Percentiles rank a stretch among this genome's conserved stretches.
Evolutionary conservation across 2,113 vertebrate genomes (phyloP).

Genomic region (Scomber colias): DNA sequence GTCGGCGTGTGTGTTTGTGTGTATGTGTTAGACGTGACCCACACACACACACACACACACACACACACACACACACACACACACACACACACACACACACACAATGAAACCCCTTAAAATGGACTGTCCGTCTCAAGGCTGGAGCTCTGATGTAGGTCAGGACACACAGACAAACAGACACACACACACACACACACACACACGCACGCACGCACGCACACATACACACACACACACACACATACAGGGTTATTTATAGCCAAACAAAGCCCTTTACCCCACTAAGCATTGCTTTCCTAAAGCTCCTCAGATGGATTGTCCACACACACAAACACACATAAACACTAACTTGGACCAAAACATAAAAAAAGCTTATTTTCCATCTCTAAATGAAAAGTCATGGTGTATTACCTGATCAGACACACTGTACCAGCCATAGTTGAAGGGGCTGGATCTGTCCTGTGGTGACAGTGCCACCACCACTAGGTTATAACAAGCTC

Average conservation of each 20-base stretch:
- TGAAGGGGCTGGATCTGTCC: slow-evolving; percentile 90
- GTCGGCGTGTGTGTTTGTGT: no score
- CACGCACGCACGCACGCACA: slow-evolving; percentile 9
- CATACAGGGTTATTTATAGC: slow-evolving; percentile 75
- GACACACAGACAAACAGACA: neutral
- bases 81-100: slow-evolving; percentile 16
- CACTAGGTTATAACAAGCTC: slow-evolving; percentile 97
- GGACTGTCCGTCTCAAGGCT: slow-evolving; percentile 42
- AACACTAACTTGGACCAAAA: neutral
- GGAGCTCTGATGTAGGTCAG: slow-evolving; percentile 78
- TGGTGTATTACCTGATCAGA: slow-evolving; percentile 89
- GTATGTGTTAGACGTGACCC: neutral
- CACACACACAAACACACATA: neutral
- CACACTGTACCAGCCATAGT: slow-evolving; percentile 96
- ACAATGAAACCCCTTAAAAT: slow-evolving; percentile 27
- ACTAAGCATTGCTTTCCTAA: slow-evolving; percentile 59
- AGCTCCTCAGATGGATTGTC: slow-evolving; percentile 62
- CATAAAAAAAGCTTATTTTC: neutral
- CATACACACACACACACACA: slow-evolving; percentile 38
- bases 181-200: neutral
- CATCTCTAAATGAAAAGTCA: neutral
- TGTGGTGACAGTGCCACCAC: slow-evolving; percentile 91
- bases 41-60: neutral
- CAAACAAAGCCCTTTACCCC: slow-evolving; percentile 79
- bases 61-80: neutral